Conservation (phyloP, 1,140 invertebrate genomes). For the Caenorhabditis latens region DNA sequence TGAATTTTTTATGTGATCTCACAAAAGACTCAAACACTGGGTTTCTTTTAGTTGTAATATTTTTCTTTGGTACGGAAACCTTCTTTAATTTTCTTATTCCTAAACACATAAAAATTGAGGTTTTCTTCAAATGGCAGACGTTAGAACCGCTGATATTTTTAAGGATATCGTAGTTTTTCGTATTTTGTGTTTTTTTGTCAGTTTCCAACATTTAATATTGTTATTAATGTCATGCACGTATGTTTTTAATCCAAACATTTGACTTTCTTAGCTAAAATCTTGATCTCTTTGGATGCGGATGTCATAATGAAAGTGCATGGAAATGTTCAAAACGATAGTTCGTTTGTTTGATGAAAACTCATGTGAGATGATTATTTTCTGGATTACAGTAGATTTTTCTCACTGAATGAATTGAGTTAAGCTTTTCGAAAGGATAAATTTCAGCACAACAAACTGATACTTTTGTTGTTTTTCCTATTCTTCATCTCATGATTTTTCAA, state of each 20-base stretch:
- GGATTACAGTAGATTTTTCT: conserved; percentile 6
- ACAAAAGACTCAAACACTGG: too few relatives aligned
- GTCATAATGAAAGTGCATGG: neutral
- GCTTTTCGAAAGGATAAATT: conserved; percentile 20
- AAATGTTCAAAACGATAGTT: neutral
- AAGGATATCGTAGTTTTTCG: neutral
- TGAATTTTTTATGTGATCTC: neutral
- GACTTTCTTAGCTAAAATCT: neutral
- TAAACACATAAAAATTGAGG: neutral
- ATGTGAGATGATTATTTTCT: neutral
- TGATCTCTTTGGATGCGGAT: neutral
- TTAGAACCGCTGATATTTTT: too few relatives aligned
- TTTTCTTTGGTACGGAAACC: neutral
- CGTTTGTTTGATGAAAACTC: neutral
- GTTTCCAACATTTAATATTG: too few relatives aligned
- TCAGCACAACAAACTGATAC: neutral
- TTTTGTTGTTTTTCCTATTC: neutral
- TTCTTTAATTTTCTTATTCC: neutral
- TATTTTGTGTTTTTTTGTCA: neutral
- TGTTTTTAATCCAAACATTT: neutral
- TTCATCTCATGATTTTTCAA: conserved; percentile 1
- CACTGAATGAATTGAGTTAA: neutral
- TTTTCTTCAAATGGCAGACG: too few relatives aligned
- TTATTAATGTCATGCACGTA: neutral
- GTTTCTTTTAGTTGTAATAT: neutral